Evolutionary conservation across 2,888 invertebrate genomes (phyloP), one percentile per base, ranked within the genome.

Genomic region (Anodontia alba): DNA sequence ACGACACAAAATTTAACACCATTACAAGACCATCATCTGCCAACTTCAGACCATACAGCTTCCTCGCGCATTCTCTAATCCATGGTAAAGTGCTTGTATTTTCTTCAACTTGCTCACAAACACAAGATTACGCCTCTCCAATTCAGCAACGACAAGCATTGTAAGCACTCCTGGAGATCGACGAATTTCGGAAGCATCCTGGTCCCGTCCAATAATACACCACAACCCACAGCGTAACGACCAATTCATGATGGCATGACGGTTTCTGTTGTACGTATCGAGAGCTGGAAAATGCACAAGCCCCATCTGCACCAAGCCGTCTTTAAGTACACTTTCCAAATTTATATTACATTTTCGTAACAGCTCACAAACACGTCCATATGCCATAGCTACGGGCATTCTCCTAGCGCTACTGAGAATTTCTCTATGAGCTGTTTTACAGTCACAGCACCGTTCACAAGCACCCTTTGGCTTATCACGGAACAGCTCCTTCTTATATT

Each of bases 81-180:
- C 78, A 81, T 29, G 81, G 78, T 10, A 49, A 49, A 49, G 49
- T 49, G 49, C 49, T 49, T 43, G 67, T 20, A 33, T 67, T 54
- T 72, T 73, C 70, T 79, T 78, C 12, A 82, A 67, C 69, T 78
- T 78, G 70, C 79, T 82, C 23, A 62, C 73, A 70, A 62, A 76
- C 23, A 79, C 73, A 62, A 82, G 36, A 49, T 46, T 12, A n/a
- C 78, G 76, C 26, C n/a, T 68, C 57, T 82, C 81, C 72, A 82
- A 46, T 67, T 78, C 78, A 26, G 76, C 54, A 49, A 17, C 54
- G n/a, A 80, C 51, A 33, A 81, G 73, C 54, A 29, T 54, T n/a
- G 66, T 72, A 20, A 75, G 51, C 29, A 74, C 33, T n/a, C 26
- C 66, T 15, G 80, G 17, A 69, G 62, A 80, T 20, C 46, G 20